Evolutionary conservation across 2,113 vertebrate genomes (phyloP), one percentile per base, ranked within the genome.

Genomic region (Cranoglanis bouderius): DNA sequence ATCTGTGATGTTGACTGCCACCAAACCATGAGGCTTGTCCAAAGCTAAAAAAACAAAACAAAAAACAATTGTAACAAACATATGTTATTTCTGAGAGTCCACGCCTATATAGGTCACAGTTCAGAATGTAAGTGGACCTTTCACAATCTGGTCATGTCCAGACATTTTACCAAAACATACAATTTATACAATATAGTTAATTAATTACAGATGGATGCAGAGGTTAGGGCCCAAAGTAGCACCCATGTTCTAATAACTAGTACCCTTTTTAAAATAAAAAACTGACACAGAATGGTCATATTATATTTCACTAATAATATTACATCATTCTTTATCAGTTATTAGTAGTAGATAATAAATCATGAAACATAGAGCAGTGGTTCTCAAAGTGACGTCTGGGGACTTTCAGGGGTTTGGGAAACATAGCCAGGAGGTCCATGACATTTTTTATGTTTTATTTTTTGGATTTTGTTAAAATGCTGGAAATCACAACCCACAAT

Each of bases 1-100:
- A 84, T 99, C 98, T 0, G 97, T 99, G 95, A 99, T 96, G 92
- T 99, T 99, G 88, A 97, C 91, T 35, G 96, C 97, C 2, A 93
- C 93, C 53, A 99, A 94, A 61, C 97, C 96, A 7, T 97, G 97
- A 0, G 98, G 98, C 84, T 97, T 97, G 92, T 99, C 98, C 93
- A 99, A 94, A 89, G 95, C 98, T 99, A 93, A 8, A 89, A 84
- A 82, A 80, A 93, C 80, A 90, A 84, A 35, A 63, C n/a, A 87
- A 21, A 85, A 32, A 40, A 29, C 92, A 87, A 46, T 8, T 46
- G 46, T 46, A 46, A 46, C 46, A 8, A 46, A 8, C 46, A 6
- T n/a, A n/a, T 46, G 46, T 46, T 46, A 46, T 46, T 46, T 46
- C 46, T 59, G 5, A 21, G 57, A 24, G 51, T 55, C 14, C 10